Evolutionary conservation across 2,888 invertebrate species (phyloP).

Genomic region (Acleris holmiana): DNA sequence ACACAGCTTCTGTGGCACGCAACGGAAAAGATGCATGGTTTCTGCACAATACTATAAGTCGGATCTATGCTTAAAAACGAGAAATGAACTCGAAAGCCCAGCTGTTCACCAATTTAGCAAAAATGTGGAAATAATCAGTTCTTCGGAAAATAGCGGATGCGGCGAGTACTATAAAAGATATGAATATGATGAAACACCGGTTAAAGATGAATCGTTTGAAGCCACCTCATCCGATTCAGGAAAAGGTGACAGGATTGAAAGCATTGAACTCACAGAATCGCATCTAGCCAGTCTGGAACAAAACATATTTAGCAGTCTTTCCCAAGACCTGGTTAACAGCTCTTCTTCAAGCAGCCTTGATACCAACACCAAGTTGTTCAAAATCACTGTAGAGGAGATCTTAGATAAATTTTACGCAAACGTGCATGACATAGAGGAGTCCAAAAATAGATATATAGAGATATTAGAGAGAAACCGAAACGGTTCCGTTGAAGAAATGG

Average conservation of each 20-base stretch:
- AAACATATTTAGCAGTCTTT: constrained; percentile 59
- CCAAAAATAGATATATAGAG: constrained; percentile 67
- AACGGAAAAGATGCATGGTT: constrained; percentile 38
- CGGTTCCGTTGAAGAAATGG: constrained; percentile 65
- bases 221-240: constrained; percentile 41
- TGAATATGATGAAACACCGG: constrained; percentile 65
- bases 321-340: constrained; percentile 60
- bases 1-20: constrained; percentile 48
- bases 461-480: constrained; percentile 62
- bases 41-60: constrained; percentile 49
- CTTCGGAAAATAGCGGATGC: constrained; percentile 35
- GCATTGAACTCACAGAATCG: constrained; percentile 57
- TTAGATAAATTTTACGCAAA: constrained; percentile 67
- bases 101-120: constrained; percentile 8
- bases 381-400: constrained; percentile 67
- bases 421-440: constrained; percentile 67
- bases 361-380: constrained; percentile 70
- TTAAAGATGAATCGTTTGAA: constrained; percentile 54
- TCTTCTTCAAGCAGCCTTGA: constrained; percentile 58
- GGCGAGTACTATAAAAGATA: constrained; percentile 67
- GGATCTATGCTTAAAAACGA: constrained; percentile 42
- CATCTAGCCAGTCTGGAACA: constrained; percentile 63
- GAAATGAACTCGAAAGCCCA: constrained; percentile 15
- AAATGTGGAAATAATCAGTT: constrained; percentile 13
- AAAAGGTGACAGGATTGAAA: constrained; percentile 44